Evolutionary conservation across 2,113 vertebrate species (phyloP), one percentile per base, ranked within the genome.

Genomic region (Paradisaea rubra): DNA sequence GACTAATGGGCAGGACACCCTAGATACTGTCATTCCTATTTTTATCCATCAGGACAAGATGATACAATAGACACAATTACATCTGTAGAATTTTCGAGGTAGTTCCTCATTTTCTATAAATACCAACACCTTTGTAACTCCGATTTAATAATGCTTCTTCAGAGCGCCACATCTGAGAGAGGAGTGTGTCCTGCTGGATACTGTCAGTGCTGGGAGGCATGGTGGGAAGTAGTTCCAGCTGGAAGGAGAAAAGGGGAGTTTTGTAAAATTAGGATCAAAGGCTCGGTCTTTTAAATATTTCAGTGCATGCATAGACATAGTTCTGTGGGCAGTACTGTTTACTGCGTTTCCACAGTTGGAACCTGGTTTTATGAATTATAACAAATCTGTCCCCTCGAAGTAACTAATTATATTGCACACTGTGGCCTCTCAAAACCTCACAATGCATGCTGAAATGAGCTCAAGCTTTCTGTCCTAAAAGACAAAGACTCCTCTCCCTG

Each of bases 11-110:
- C 63, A 60, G 37, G 53, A 39, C 76, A 93, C 24, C 25, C 60
- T 45, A 66, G 53, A 71, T 88, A 76, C 11, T 81, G 77, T 83
- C 77, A 87, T 91, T 93, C 47, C 84, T 94, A 79, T 94, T 95
- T 93, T 95, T 91, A 79, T 52, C 91, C 66, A 42, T 68, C 49
- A 57, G 78, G 50, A 64, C 81, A 79, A 49, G 44, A 64, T 87
- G 61, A 69, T 56, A 64, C 57, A 69, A 81, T 53, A 80, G 69
- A 49, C 28, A 39, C n/a, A 81, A 54, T 76, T 54, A n/a, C 3
- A 5, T 78, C 86, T 79, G 61, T 54, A 87, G 57, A 85, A 33
- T 92, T 91, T 83, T 69, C 1, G 0, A 61, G 79, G 57, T 56
- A 84, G 44, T 60, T 91, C 31, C 41, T 84, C 25, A 47, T 89